phyloP scores from a whole-genome alignment of 2,888 invertebrate species.

The Seira ritae region DNA sequence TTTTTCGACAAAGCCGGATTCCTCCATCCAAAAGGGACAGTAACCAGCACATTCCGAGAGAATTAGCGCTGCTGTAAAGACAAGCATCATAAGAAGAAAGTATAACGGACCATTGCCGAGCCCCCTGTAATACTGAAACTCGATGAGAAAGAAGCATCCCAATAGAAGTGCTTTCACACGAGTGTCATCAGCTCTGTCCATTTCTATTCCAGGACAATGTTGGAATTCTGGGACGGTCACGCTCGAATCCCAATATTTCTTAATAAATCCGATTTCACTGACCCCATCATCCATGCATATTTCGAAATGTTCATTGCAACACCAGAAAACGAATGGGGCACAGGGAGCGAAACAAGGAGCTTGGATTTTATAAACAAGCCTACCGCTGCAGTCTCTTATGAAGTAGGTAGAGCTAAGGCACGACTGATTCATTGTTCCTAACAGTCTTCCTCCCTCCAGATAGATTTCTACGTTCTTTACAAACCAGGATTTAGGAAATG shows the following conservation, averaged over 20 bases:
- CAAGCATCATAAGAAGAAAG: slow-evolving; percentile 40
- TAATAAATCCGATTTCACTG: slow-evolving; percentile 61
- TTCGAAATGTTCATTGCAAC: slow-evolving; percentile 64
- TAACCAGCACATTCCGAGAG: slow-evolving; percentile 31
- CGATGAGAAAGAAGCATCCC: slow-evolving; percentile 65
- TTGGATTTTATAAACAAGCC: slow-evolving; percentile 61
- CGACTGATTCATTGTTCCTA: slow-evolving; percentile 62
- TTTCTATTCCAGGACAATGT: slow-evolving; percentile 53
- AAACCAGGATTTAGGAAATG: not conserved
- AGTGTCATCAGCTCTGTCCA: slow-evolving; percentile 56
- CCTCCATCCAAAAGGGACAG: slow-evolving; percentile 32
- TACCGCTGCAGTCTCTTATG: slow-evolving; percentile 54
- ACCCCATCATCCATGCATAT: slow-evolving; percentile 67
- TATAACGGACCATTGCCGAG: slow-evolving; percentile 62
- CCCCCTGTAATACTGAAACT: slow-evolving; percentile 59
- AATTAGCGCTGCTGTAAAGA: slow-evolving; percentile 17
- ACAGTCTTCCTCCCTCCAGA: slow-evolving; percentile 32
- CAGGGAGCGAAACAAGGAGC: slow-evolving; percentile 64
- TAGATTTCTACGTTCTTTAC: slow-evolving; percentile 43
- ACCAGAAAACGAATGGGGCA: slow-evolving; percentile 66
- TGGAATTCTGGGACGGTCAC: slow-evolving; percentile 50
- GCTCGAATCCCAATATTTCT: slow-evolving; percentile 55
- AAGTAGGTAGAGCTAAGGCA: slow-evolving; percentile 56
- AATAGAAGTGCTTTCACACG: slow-evolving; percentile 62
- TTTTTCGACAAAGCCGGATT: too few relatives aligned